phyloP scores from a whole-genome alignment of 2,888 invertebrate genomes.

The Vanessa cardui region DNA sequence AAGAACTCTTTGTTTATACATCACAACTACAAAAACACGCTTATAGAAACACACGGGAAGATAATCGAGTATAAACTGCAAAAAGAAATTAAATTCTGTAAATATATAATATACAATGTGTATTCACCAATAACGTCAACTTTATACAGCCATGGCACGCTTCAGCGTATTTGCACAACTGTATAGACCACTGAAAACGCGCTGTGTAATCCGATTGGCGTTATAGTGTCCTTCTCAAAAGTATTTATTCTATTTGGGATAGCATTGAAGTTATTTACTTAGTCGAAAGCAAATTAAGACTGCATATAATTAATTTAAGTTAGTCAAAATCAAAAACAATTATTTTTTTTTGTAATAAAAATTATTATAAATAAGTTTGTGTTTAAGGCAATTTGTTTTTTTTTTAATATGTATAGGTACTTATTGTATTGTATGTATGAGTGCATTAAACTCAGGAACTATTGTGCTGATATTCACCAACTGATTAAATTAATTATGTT shows the following conservation, averaged over 20 bases:
- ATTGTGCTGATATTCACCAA: too few relatives aligned
- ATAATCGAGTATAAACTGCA: conserved; percentile 22
- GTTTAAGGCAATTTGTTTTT: too few relatives aligned
- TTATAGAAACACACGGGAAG: conserved; percentile 36
- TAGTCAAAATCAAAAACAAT: too few relatives aligned
- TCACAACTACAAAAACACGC: conserved; percentile 45
- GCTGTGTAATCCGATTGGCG: conserved; percentile 28
- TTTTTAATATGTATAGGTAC: too few relatives aligned
- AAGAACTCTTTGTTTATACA: conserved; percentile 66
- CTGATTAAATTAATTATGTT: too few relatives aligned
- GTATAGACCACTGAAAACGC: conserved; percentile 57
- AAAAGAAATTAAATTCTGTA: conserved; percentile 15
- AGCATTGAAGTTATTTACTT: conserved; percentile 65
- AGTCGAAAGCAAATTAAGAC: conserved; percentile 50
- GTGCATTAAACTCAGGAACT: too few relatives aligned
- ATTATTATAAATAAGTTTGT: too few relatives aligned
- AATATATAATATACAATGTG: conserved; percentile 9
- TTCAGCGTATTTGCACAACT: conserved; percentile 69
- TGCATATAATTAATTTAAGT: background rate
- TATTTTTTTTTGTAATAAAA: too few relatives aligned
- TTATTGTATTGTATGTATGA: too few relatives aligned
- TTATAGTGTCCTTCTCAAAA: conserved; percentile 33
- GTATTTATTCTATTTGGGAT: conserved; percentile 34
- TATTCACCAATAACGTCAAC: conserved; percentile 42
- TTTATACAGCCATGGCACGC: conserved; percentile 62